phyloP scores from a whole-genome alignment of 2,888 invertebrate genomes.

The Stegana nigrithorax region DNA sequence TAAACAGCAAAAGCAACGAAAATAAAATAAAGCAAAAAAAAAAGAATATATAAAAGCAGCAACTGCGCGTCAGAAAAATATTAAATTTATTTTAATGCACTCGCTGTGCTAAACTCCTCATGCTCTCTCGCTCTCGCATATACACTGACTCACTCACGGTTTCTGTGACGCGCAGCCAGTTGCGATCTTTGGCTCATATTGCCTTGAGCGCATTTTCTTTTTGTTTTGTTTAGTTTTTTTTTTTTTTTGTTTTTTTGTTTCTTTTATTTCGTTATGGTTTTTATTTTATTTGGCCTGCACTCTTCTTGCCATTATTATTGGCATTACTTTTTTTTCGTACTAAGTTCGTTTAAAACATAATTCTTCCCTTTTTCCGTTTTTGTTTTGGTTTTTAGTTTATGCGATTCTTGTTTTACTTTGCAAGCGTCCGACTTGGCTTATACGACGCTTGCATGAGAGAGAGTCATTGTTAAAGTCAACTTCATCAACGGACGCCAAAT shows the following conservation, averaged over 20 bases:
- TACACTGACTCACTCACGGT: no score
- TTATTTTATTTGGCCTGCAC: slow-evolving; percentile 5
- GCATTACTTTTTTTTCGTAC: no score
- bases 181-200: no score
- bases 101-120: not conserved
- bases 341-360: no score
- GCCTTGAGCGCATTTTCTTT: not conserved
- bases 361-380: not conserved
- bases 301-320: no score
- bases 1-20: not conserved
- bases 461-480: no score
- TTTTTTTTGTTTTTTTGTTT: slow-evolving; percentile 22
- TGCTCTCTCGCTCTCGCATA: no score
- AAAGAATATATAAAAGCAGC: no score
- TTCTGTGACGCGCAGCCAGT: no score
- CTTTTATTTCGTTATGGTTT: slow-evolving; percentile 26
- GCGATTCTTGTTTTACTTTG: not conserved
- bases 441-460: not conserved
- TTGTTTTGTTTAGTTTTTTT: slow-evolving; percentile 32
- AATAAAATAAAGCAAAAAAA: no score
- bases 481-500: slow-evolving; percentile 26
- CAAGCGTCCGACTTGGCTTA: not conserved
- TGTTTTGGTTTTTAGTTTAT: not conserved
- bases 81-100: slow-evolving; percentile 55
- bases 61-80: slow-evolving; percentile 37